Evolutionary conservation across 2,113 vertebrate species (phyloP).

Genomic region (Dinomys branickii): DNA sequence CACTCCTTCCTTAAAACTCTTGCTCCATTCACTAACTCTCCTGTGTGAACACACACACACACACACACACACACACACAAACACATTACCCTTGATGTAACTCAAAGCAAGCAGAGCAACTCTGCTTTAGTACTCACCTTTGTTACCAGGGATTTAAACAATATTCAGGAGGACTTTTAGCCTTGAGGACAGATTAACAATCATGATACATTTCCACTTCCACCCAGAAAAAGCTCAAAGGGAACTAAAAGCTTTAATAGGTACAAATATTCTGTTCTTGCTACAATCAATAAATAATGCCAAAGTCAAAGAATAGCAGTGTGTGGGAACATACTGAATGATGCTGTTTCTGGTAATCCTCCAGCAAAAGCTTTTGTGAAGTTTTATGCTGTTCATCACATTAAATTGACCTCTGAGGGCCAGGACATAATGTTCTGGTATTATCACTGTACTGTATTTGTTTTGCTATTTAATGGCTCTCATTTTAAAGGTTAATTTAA

Average conservation of each 20-base stretch:
- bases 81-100: slow-evolving; percentile 76
- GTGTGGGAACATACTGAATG: slow-evolving; percentile 76
- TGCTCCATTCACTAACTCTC: background rate
- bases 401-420: slow-evolving; percentile 85
- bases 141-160: slow-evolving; percentile 74
- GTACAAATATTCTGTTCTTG: slow-evolving; percentile 82
- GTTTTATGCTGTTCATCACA: slow-evolving; percentile 80
- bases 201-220: slow-evolving; percentile 75
- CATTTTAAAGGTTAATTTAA: slow-evolving; percentile 77
- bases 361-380: slow-evolving; percentile 85
- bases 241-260: slow-evolving; percentile 84
- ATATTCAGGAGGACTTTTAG: slow-evolving; percentile 75
- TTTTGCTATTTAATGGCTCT: slow-evolving; percentile 82
- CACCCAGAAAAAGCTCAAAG: slow-evolving; percentile 77
- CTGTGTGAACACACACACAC: background rate
- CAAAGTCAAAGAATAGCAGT: slow-evolving; percentile 77
- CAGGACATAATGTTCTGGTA: slow-evolving; percentile 63
- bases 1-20: slow-evolving; percentile 60
- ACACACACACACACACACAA: background rate
- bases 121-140: slow-evolving; percentile 61
- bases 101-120: slow-evolving; percentile 73
- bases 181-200: slow-evolving; percentile 80
- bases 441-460: slow-evolving; percentile 51
- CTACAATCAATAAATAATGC: slow-evolving; percentile 84
- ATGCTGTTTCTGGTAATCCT: slow-evolving; percentile 83